Conservation (phyloP, 2,888 invertebrate species). For the Habroteleia sp. region DNA sequence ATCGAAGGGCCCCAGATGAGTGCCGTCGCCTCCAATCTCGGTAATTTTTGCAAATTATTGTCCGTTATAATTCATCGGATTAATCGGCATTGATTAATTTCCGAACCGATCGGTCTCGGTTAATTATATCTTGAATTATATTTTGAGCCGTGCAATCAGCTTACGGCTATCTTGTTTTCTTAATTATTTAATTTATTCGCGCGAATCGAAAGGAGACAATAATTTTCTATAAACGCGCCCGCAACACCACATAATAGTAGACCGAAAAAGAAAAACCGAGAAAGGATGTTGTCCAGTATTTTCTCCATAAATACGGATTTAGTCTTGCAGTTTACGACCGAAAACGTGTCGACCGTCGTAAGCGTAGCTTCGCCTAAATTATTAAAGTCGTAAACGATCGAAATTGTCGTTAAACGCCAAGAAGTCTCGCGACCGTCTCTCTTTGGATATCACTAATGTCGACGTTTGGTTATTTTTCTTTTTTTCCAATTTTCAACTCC, state of each 20-base stretch:
- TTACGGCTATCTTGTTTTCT: too few species aligned
- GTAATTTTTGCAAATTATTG: conserved; percentile 69
- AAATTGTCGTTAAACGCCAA: conserved; percentile 79
- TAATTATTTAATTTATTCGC: conserved; percentile 17
- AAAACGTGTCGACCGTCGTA: conserved; percentile 80
- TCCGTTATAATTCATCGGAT: background rate
- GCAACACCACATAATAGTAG: conserved; percentile 45
- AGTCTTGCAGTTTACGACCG: conserved; percentile 79
- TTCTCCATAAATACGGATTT: conserved; percentile 80
- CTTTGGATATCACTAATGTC: conserved; percentile 55
- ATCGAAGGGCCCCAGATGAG: conserved; percentile 76
- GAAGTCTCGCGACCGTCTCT: conserved; percentile 70
- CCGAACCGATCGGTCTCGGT: background rate
- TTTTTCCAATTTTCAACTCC: conserved; percentile 24
- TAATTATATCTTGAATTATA: too few species aligned
- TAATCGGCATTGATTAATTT: background rate
- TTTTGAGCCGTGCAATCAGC: conserved; percentile 4
- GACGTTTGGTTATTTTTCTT: conserved; percentile 43
- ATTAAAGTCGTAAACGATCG: conserved; percentile 81
- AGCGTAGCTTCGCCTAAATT: conserved; percentile 79
- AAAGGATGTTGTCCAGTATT: conserved; percentile 67
- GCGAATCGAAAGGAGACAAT: conserved; percentile 13
- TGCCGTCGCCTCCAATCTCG: conserved; percentile 71
- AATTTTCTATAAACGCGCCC: conserved; percentile 25
- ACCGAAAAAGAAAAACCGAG: conserved; percentile 35